These are phyloP conservation scores for Apistogramma diplotaenia DNA, from an alignment of 2,113 vertebrate genomes.

Conservation along the genomic window DNA sequence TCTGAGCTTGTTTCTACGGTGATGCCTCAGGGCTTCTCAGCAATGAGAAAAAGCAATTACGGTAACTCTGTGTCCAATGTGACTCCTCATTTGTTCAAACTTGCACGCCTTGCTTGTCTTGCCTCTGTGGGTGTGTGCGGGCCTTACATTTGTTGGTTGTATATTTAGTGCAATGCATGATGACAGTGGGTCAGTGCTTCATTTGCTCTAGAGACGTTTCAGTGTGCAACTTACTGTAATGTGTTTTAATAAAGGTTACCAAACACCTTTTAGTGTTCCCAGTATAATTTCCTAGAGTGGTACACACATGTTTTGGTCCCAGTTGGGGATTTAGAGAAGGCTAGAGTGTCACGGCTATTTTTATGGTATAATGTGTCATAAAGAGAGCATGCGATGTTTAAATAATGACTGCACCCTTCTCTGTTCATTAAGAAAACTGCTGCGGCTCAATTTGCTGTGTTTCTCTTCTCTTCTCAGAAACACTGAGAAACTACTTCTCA, in stretches of 20 bases:
- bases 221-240: background rate
- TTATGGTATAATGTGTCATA: background rate
- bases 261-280: background rate
- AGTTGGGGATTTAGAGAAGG: background rate
- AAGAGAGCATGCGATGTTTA: slow-evolving; percentile 5
- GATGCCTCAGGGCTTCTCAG: slow-evolving; percentile 54
- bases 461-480: slow-evolving; percentile 81
- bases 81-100: slow-evolving; percentile 65
- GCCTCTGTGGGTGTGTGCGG: slow-evolving; percentile 39
- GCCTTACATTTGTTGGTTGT: slow-evolving; percentile 14
- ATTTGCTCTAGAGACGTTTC: slow-evolving; percentile 9
- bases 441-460: background rate
- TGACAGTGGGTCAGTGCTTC: slow-evolving; percentile 26
- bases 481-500: slow-evolving; percentile 96
- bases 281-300: background rate
- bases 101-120: slow-evolving; percentile 45
- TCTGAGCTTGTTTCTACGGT: slow-evolving; percentile 35
- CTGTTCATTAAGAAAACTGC: slow-evolving; percentile 8
- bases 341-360: slow-evolving; percentile 25
- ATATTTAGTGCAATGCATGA: slow-evolving; percentile 10
- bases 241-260: slow-evolving; percentile 18
- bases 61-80: slow-evolving; percentile 26
- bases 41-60: slow-evolving; percentile 59
- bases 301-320: background rate
- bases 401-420: background rate